Evolutionary conservation across 2,113 vertebrate species (phyloP), one percentile per base, ranked within the genome.

Genomic region (Caranx ignobilis): DNA sequence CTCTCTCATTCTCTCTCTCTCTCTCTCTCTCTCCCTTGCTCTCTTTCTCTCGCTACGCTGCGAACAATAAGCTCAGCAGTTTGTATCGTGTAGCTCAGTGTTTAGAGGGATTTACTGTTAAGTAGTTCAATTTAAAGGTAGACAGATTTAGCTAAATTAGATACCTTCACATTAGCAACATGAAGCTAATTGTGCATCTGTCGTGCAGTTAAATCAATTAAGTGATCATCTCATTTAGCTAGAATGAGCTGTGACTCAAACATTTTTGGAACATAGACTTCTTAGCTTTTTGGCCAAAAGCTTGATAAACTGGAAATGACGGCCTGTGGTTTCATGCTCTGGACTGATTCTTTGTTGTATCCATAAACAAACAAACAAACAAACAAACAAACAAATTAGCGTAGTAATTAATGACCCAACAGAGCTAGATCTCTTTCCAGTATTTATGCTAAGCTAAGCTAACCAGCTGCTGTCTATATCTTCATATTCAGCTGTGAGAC

Each of bases 51-150:
- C 32, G 15, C 16, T 13, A 5, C 13, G n/a, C 45, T 62, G 16
- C 63, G 48, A 71, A 79, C 71, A 57, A 62, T 39, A 26, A 26
- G n/a, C 32, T 57, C 47, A 60, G 32, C 31, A 21, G 56, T 60
- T 73, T 66, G 47, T 65, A 5, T 48, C 19, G 26, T 11, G 19
- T 9, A 48, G 15, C 16, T 48, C 47, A 48, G 39, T 21, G 39
- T 43, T 19, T 26, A 0, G 13, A 56, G 10, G 6, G 9, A 56
- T 69, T 48, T 39, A 37, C 15, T 16, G 6, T 63, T 63, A 41
- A 16, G 2, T 26, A 19, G n/a, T 16, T 73, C 11, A 34, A 21
- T 34, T 41, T 9, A 43, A 64, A 11, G 9, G n/a, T 18, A 5
- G 31, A 43, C 5, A 35, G 11, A 31, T 26, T 61, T 61, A 12